phyloP scores from a whole-genome alignment of 2,113 vertebrate genomes.

The Monopterus albus region DNA sequence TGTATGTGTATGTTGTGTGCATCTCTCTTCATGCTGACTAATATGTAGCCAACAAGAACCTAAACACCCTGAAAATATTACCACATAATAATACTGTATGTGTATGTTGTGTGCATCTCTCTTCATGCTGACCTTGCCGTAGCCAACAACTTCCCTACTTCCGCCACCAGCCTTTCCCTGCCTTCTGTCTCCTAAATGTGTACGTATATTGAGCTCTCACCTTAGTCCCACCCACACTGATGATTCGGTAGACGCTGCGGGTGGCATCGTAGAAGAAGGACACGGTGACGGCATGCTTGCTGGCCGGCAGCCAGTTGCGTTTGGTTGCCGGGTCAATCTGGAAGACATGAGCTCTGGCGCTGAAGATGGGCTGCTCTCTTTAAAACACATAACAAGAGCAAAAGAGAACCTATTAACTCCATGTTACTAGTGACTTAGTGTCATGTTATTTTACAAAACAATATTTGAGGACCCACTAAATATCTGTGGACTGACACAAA shows the following conservation, averaged over 20 bases:
- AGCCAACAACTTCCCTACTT: not conserved
- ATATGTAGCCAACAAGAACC: too few species aligned
- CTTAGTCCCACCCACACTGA: slow-evolving; percentile 97
- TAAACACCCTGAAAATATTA: too few species aligned
- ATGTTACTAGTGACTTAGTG: not conserved
- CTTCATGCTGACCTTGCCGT: too few species aligned
- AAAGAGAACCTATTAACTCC: not conserved
- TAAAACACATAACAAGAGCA: slow-evolving; percentile 15
- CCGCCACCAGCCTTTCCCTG: not conserved
- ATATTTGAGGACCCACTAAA: too few species aligned
- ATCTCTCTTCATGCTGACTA: too few species aligned
- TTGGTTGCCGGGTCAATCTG: slow-evolving; percentile 97
- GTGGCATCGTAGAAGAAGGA: slow-evolving; percentile 87
- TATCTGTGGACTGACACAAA: too few species aligned
- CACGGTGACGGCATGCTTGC: slow-evolving; percentile 93
- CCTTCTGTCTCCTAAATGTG: not conserved
- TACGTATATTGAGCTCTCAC: slow-evolving; percentile 75
- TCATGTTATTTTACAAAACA: not conserved
- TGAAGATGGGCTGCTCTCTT: slow-evolving; percentile 98
- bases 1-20: not conserved
- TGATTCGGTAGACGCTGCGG: slow-evolving; percentile 93
- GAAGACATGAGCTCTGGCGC: slow-evolving; percentile 95
- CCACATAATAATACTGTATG: not conserved
- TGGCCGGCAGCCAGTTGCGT: slow-evolving; percentile 94
- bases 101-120: not conserved